These are phyloP conservation scores for Aradophagus sp. DNA, from an alignment of 1,140 invertebrate genomes.

Conservation along the genomic window DNA sequence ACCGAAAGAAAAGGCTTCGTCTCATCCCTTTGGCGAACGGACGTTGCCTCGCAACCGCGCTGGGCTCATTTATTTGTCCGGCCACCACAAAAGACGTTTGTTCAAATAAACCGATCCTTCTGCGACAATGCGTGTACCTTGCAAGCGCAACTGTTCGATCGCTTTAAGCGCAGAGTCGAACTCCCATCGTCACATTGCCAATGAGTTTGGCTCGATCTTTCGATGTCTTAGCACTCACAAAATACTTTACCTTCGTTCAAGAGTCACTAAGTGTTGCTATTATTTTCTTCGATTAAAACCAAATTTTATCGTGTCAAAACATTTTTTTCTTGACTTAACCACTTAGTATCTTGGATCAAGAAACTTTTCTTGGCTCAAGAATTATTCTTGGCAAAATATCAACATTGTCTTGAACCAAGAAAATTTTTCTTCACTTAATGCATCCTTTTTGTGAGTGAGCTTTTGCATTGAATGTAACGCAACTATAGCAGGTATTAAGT, in stretches of 20 bases:
- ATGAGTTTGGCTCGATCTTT: too few relatives aligned
- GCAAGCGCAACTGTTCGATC: slow-evolving; percentile 37
- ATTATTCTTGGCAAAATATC: too few relatives aligned
- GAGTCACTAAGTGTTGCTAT: too few relatives aligned
- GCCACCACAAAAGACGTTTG: slow-evolving; percentile 32
- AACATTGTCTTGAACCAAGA: too few relatives aligned
- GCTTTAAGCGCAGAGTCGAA: slow-evolving; percentile 15
- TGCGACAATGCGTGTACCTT: slow-evolving; percentile 22
- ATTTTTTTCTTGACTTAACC: too few relatives aligned
- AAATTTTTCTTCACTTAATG: too few relatives aligned
- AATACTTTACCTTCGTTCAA: too few relatives aligned
- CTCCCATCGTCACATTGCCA: neutral
- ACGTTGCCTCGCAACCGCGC: neutral
- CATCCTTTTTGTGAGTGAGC: too few relatives aligned
- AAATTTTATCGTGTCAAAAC: neutral
- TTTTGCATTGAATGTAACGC: too few relatives aligned
- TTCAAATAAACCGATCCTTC: slow-evolving; percentile 39
- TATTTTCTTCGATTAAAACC: neutral
- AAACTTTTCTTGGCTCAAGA: too few relatives aligned
- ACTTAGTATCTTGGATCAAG: too few relatives aligned
- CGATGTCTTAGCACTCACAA: slow-evolving; percentile 4
- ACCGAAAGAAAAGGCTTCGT: slow-evolving; percentile 38
- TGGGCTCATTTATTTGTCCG: slow-evolving; percentile 41
- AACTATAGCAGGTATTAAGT: too few relatives aligned
- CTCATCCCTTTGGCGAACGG: slow-evolving; percentile 23